Conservation (phyloP, 2,888 invertebrate species). For the Diaperis boleti region DNA sequence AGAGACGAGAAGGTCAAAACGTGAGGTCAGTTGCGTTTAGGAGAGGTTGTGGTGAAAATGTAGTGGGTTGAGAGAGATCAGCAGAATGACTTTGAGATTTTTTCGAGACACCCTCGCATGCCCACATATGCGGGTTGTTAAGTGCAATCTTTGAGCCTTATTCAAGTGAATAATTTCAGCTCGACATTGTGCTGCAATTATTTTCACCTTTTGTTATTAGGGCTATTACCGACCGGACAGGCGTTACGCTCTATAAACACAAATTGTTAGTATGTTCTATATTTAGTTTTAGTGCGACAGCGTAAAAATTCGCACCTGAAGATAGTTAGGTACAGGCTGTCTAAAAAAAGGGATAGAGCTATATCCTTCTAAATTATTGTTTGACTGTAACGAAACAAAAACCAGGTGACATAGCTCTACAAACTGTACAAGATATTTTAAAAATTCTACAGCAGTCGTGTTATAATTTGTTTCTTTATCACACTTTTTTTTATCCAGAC, state of each 20-base stretch:
- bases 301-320: neutral
- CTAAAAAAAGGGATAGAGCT: too few species aligned
- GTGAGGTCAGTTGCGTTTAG: neutral
- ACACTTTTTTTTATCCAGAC: too few species aligned
- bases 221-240: neutral
- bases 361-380: too few species aligned
- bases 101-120: neutral
- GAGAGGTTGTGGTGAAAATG: too few species aligned
- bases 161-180: slow-evolving; percentile 4
- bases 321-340: too few species aligned
- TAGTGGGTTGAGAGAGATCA: too few species aligned
- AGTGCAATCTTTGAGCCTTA: neutral
- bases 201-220: neutral
- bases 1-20: neutral
- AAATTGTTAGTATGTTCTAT: neutral
- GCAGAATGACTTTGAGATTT: too few species aligned
- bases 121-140: neutral
- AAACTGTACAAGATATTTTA: too few species aligned
- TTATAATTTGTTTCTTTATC: too few species aligned
- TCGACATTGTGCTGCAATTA: neutral
- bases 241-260: slow-evolving; percentile 1
- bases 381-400: too few species aligned
- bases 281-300: neutral
- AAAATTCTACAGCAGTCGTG: too few species aligned
- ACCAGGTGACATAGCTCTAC: too few species aligned